Evolutionary conservation across 2,113 vertebrate genomes (phyloP), one percentile per base, ranked within the genome.

Genomic region (Morphnarchus princeps): DNA sequence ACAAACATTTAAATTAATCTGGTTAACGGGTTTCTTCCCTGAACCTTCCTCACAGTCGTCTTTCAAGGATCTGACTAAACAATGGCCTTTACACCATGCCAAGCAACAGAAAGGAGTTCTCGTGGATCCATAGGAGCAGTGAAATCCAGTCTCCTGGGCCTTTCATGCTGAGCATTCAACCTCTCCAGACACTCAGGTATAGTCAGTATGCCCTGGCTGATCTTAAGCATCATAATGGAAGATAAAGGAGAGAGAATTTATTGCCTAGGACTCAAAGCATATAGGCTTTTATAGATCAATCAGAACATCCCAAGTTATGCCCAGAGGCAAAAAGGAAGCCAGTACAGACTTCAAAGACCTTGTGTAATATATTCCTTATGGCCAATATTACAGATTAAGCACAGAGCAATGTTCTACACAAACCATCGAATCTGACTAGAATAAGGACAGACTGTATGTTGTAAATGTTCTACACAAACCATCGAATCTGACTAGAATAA

Each of bases 251-350:
- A 92, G 88, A 92, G 93, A 96, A 95, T 97, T 96, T 97, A 97
- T 80, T 94, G 96, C 96, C 82, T 90, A 82, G 47, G 52, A 93
- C 88, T 97, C 86, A 95, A 96, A 97, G 81, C 83, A 90, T 92
- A 93, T 83, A 91, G 88, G 59, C 84, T 96, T 97, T 97, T 97
- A 96, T 92, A 97, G 95, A 97, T 97, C 97, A 97, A 82, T 97
- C 96, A 94, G 88, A 95, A 95, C 95, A 96, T 94, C 96, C 93
- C 95, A 89, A 96, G 71, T 93, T 96, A 89, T 92, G 91, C 90
- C 96, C 93, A 81, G 88, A 83, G 90, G 95, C 83, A 86, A 95
- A 97, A 94, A 96, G 95, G 97, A 97, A 97, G 97, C 83, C 91
- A 95, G 91, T 62, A 86, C 77, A 96, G 86, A 96, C 96, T 97